Evolutionary conservation across 2,888 invertebrate species (phyloP), one percentile per base, ranked within the genome.

Genomic region (Marasmarcha lunaedactyla): DNA sequence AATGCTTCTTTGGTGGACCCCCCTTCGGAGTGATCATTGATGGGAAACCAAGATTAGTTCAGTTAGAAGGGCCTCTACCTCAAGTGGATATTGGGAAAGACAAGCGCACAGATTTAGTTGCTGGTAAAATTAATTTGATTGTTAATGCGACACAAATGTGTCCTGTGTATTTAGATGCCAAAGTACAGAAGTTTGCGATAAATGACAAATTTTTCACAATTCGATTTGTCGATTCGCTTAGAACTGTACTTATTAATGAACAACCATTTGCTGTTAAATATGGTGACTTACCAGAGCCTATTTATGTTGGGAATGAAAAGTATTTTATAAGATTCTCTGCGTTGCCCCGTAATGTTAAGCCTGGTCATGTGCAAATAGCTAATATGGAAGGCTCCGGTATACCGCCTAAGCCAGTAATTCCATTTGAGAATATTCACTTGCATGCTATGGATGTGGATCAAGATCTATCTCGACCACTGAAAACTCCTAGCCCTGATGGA

Each of bases 1-100:
- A 97, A 63, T 94, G 95, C 54, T 93, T 92, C 68, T 98, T 98
- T 65, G 95, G 94, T 25, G 96, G 95, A 1, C 90, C 93, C 35
- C 90, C 94, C 0, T 87, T 95, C 36, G 88, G 89, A 1, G 90
- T 97, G 7, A 89, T 92, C 34, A 86, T 98, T 27, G 90, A 92
- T 42, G 91, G 91, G 1, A 88, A 90, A 45, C 86, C 89, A n/a
- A 88, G 92, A 45, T 81, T 88, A 35, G 86, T 98, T 1, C 90
- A 93, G 55, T 78, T 99, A 6, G 93, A 93, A 54, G 97, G 97
- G 0, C 94, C 95, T 0, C 89, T 95, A 2, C 98, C 98, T 0
- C 94, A 94, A 72, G 97, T 98, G 0, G 93, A 93, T 64, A 95
- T 98, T 44, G 93, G 96, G 0, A 89, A 88, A 26, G 77, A 71